A percentile compares a stretch with the other conserved stretches of the same genome.
Evolutionary conservation across 2,888 invertebrate species (phyloP).

Genomic region (Xanthia togata): DNA sequence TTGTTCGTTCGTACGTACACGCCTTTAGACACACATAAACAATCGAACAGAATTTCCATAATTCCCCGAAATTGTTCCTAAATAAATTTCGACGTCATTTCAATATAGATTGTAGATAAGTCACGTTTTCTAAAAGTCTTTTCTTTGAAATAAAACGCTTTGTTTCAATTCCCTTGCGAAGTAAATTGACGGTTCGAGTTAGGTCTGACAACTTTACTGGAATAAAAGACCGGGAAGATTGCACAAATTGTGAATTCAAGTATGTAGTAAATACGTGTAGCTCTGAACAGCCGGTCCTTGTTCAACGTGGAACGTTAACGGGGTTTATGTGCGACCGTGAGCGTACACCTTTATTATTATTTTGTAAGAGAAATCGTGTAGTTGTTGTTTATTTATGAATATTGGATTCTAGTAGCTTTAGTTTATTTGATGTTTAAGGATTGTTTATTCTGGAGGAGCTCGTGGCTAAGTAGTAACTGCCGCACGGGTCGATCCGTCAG

Average conservation of each 20-base stretch:
- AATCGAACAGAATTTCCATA: background rate
- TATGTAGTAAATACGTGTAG: constrained; percentile 9
- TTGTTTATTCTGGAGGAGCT: background rate
- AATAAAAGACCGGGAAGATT: constrained; percentile 22
- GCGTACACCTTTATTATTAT: constrained; percentile 8
- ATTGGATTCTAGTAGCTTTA: background rate
- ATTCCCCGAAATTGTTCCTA: constrained; percentile 9
- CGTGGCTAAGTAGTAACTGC: too few relatives aligned
- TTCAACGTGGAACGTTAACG: background rate
- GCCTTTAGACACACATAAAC: background rate
- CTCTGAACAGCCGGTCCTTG: constrained; percentile 12
- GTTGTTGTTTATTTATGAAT: constrained; percentile 7
- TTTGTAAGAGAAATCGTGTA: background rate
- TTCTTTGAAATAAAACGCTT: constrained; percentile 47
- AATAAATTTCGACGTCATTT: constrained; percentile 38
- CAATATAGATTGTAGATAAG: constrained; percentile 56
- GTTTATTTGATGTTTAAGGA: background rate
- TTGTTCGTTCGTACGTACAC: too few relatives aligned
- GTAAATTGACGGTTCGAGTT: constrained; percentile 61
- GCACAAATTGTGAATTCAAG: constrained; percentile 25
- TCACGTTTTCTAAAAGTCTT: constrained; percentile 43
- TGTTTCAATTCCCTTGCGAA: constrained; percentile 49
- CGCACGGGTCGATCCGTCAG: too few relatives aligned
- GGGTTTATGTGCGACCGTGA: constrained; percentile 11
- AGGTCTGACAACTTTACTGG: constrained; percentile 55